Evolutionary conservation across 92 coral and sea anemone genomes (phyloP).

Genomic region (Blastomussa wellsi): DNA sequence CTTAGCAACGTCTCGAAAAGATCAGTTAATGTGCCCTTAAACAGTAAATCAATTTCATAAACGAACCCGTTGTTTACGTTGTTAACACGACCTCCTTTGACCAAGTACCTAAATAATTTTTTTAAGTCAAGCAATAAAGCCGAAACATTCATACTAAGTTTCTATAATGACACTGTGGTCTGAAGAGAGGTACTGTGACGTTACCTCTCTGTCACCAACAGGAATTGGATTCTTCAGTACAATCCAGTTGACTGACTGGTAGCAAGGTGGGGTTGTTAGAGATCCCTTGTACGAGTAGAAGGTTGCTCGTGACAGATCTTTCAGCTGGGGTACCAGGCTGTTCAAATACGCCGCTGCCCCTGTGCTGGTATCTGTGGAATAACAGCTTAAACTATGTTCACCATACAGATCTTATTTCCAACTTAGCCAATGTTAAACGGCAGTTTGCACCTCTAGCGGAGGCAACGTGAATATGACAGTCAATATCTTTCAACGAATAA

Average conservation of each 20-base stretch:
- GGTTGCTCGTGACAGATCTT: neutral
- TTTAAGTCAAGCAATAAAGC: no score
- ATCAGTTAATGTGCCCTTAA: no score
- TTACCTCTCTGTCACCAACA: neutral
- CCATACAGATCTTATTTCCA: neutral
- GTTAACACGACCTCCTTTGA: no score
- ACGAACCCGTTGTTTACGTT: no score
- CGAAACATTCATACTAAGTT: no score
- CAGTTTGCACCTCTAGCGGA: neutral
- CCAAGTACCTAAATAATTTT: no score
- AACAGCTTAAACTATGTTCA: neutral
- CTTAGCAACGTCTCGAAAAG: no score
- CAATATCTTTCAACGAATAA: no score
- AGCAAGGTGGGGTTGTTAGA: conserved; percentile 66
- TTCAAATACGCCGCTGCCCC: neutral
- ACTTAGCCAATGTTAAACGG: neutral
- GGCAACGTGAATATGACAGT: no score
- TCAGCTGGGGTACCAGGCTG: conserved; percentile 15
- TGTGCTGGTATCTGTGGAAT: neutral
- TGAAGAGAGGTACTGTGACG: no score
- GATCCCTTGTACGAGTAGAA: conserved; percentile 70
- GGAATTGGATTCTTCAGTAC: conserved; percentile 29
- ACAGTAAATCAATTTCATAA: no score
- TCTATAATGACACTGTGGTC: no score
- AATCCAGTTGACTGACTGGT: conserved; percentile 64